Evolutionary conservation across 64 coral and sea anemone genomes (phyloP), one percentile per base, ranked within the genome.

Genomic region (Porites australiensis): DNA sequence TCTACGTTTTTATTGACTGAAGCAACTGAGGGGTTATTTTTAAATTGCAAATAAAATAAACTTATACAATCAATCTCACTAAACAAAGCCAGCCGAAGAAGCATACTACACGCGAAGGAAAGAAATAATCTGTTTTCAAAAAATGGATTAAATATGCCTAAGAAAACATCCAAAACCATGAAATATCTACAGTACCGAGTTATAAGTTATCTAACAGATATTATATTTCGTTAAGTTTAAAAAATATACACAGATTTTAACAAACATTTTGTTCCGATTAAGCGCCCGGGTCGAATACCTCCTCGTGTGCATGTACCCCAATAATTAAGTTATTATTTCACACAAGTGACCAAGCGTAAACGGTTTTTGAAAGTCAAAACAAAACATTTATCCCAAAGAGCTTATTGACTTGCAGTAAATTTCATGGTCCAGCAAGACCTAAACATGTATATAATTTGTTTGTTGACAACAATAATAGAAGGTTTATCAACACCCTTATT

Each of bases 401-500:
- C 59, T 48, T 6, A 18, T 14, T 1, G 46, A 69, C 21, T 84
- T 13, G 61, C 81, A 68, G 69, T 65, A 84, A 68, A 84, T 84
- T 84, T 84, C 81, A 84, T 12, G 81, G 62, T 84, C n/a, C 62
- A 64, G 62, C 11, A 69, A 84, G 45, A 63, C 45, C 16, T 19
- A 21, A 84, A 84, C 62, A 51, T 45, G 81, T 68, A 68, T 68
- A 50, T 68, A 68, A 84, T 84, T 84, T 66, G 81, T 9, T 67
- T 84, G 63, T 84, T 84, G 62, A 84, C 45, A 20, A 63, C 81
- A 69, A 58, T 84, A 84, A 84, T 84, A 37, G 80, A 16, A 44
- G 4, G 63, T 50, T n/a, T 48, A 84, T 52, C 61, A 84, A 67
- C 44, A 68, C 61, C 12, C 2, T 51, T 81, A 60, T 81, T 81